Evolutionary conservation across 2,888 invertebrate genomes (phyloP).

Genomic region (Caenorhabditis sp.): DNA sequence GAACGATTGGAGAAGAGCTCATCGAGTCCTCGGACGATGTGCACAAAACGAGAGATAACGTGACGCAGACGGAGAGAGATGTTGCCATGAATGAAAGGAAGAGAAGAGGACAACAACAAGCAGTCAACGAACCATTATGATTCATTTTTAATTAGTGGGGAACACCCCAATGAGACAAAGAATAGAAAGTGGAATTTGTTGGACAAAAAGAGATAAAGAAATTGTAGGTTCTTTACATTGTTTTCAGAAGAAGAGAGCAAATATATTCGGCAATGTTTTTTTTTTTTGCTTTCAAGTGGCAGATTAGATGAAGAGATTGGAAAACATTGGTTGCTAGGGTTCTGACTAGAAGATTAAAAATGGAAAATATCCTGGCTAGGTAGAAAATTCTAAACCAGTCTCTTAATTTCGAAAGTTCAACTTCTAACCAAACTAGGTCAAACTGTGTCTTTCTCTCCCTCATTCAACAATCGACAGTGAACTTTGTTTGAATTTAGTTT

Average conservation of each 20-base stretch:
- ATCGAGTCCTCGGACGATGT: constrained; percentile 46
- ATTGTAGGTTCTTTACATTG: neutral
- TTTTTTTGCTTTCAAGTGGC: neutral
- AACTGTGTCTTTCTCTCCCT: constrained; percentile 25
- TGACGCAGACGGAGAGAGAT: constrained; percentile 49
- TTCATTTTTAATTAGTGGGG: constrained; percentile 55
- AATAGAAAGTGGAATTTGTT: constrained; percentile 4
- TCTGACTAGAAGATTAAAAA: neutral
- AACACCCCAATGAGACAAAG: constrained; percentile 2
- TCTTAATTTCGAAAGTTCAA: constrained; percentile 27
- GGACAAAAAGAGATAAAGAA: constrained; percentile 4
- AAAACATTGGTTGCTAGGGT: neutral
- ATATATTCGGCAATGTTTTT: constrained; percentile 8
- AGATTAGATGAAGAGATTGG: constrained; percentile 11
- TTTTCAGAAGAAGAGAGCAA: neutral
- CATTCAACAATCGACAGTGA: neutral
- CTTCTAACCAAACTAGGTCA: constrained; percentile 39
- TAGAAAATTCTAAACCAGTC: neutral
- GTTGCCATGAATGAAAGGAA: constrained; percentile 46
- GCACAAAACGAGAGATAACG: constrained; percentile 47
- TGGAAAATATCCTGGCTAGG: no score
- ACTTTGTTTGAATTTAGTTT: neutral
- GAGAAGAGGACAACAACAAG: constrained; percentile 49
- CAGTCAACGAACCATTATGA: constrained; percentile 46
- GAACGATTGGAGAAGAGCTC: constrained; percentile 36